Base-by-base conservation (phyloP, 2,113 vertebrate species). In the Pholis gunnellus region DNA sequence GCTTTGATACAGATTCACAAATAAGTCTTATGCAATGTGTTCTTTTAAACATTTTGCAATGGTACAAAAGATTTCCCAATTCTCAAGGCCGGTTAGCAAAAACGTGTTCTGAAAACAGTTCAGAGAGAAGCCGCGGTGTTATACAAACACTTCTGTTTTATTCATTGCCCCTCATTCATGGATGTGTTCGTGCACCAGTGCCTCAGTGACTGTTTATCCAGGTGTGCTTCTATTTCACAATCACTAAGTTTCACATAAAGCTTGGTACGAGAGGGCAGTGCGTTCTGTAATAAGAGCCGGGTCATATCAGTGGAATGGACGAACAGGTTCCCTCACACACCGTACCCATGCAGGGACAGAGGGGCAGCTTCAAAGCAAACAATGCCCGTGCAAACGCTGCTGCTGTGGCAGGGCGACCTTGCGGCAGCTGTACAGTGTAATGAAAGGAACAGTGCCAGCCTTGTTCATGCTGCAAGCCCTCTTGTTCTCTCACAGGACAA, bases 291-390 rank as follows among this genome's bases (percentile, higher is more conserved):
- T 83, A 70, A 66, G 87, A 90, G 64, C 46, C 17, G 18, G 61
- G 76, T 18, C 65, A 50, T 84, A 89, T 93, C 84, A 76, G 89
- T 88, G 87, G 84, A 81, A 79, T 64, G 57, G 75, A 90, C 71
- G 88, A 93, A 93, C 83, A 86, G 78, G 85, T 85, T 88, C 75
- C 42, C 79, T 77, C 78, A 74, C 63, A 76, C 85, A 81, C 75
- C 54, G 75, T 10, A 10, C 31, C 57, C 56, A 29, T 29, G 66
- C 67, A 52, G 48, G 63, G 59, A 85, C 80, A 71, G 71, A 70
- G 72, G n/a, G 69, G 22, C 66, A 57, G 73, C 65, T 80, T 87
- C 44, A 87, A 86, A 72, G 84, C 79, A 90, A 90, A 93, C 88
- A 91, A 87, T 72, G 48, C 36, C 79, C 13, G 79, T 63, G 69